Evolutionary conservation across 2,888 invertebrate genomes (phyloP).

Genomic region (Hypercompe scribonia): DNA sequence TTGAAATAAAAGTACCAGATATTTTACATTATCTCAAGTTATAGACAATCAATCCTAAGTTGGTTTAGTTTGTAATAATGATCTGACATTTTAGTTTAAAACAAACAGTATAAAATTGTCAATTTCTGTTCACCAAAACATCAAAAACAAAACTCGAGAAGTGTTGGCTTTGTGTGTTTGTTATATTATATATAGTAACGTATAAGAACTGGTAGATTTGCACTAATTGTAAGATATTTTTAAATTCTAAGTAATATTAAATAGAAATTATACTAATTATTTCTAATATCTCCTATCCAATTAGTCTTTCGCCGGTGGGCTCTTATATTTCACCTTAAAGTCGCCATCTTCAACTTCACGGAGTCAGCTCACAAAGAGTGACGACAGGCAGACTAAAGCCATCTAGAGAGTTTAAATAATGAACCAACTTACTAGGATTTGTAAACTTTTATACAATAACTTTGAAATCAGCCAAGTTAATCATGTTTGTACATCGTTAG

Average conservation of each 20-base stretch:
- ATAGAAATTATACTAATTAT: background rate
- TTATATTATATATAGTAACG: no score
- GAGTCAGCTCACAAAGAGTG: constrained; percentile 53
- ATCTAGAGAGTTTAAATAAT: constrained; percentile 68
- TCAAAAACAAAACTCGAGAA: no score
- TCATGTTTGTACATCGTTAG: constrained; percentile 4
- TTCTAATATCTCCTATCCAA: background rate
- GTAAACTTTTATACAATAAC: constrained; percentile 30
- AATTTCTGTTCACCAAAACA: no score
- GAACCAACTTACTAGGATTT: constrained; percentile 39
- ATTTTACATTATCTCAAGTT: background rate
- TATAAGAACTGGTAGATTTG: no score
- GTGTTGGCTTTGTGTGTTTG: no score
- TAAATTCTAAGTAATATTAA: no score
- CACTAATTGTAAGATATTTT: no score
- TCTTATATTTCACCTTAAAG: constrained; percentile 1
- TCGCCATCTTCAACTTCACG: constrained; percentile 24
- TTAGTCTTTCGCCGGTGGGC: background rate
- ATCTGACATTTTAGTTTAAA: background rate
- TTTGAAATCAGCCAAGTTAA: constrained; percentile 6
- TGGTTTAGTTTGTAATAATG: no score
- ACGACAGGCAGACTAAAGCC: constrained; percentile 55
- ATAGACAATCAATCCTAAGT: no score
- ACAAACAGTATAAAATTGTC: background rate
- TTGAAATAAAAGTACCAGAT: background rate